Evolutionary conservation across 2,888 invertebrate species (phyloP).

Genomic region (Erannis defoliaria): DNA sequence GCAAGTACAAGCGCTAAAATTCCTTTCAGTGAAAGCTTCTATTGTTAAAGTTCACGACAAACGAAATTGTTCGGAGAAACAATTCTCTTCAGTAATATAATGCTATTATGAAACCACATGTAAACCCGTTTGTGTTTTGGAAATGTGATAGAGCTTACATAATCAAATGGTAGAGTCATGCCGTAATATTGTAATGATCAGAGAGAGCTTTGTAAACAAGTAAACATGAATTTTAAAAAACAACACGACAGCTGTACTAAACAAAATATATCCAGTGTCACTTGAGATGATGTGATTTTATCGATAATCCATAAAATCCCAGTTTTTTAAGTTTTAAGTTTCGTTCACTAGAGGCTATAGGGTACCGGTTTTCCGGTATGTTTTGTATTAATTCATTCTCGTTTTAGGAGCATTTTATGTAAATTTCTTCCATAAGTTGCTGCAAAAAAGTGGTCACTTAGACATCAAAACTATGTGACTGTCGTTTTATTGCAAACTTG

Average conservation of each 20-base stretch:
- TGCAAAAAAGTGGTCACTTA: no score
- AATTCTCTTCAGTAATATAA: constrained; percentile 8
- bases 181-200: not conserved
- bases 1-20: constrained; percentile 6
- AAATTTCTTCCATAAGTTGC: no score
- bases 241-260: no score
- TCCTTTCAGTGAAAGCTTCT: constrained; percentile 12
- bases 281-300: not conserved
- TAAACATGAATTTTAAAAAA: not conserved
- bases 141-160: not conserved
- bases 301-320: not conserved
- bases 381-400: constrained; percentile 1
- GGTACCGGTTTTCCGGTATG: constrained; percentile 3
- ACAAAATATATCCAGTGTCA: no score
- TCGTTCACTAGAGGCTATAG: constrained; percentile 3
- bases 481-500: no score
- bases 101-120: constrained; percentile 6
- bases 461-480: no score
- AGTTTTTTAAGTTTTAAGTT: not conserved
- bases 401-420: no score
- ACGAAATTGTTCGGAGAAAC: constrained; percentile 11
- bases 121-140: not conserved
- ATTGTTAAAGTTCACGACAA: constrained; percentile 14
- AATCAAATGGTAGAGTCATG: not conserved
- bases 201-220: not conserved